Percentiles rank a stretch among this genome's conserved stretches.
Conservation (phyloP, 2,797 vertebrate species). For the Odontamblyopus lacepedii region DNA sequence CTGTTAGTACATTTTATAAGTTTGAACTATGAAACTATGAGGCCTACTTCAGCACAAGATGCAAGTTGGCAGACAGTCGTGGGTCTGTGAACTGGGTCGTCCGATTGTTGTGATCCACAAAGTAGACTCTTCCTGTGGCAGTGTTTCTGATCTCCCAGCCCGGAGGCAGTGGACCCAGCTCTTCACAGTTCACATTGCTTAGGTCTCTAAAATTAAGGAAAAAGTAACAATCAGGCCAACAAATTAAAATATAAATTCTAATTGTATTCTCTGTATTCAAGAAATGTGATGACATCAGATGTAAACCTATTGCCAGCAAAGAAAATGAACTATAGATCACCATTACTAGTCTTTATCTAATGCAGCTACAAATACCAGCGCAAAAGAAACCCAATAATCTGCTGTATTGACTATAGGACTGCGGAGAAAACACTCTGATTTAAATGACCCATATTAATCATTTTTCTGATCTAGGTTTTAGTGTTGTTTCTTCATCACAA, state of each 20-base stretch:
- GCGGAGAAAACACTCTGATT: too few species aligned
- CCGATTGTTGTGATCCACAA: conserved; percentile 97
- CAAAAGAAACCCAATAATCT: conserved; percentile 42
- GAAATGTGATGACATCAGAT: not conserved
- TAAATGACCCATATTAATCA: too few species aligned
- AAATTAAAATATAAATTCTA: not conserved
- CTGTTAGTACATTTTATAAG: not conserved
- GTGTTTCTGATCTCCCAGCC: conserved; percentile 98
- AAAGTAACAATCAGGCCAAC: not conserved
- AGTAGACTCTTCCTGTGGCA: conserved; percentile 94
- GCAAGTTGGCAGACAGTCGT: conserved; percentile 92
- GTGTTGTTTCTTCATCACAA: too few species aligned
- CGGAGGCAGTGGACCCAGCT: conserved; percentile 93
- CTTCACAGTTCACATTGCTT: conserved; percentile 97
- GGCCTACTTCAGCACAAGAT: conserved; percentile 93
- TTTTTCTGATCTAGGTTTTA: too few species aligned
- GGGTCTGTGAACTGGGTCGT: conserved; percentile 97
- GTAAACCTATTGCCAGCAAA: not conserved
- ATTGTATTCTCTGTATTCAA: not conserved
- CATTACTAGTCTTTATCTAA: too few species aligned
- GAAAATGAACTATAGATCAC: not conserved
- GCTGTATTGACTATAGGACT: conserved; percentile 12
- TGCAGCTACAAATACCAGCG: too few species aligned
- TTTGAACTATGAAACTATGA: not conserved
- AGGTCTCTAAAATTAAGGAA: conserved; percentile 83